phyloP scores from a whole-genome alignment of 2,113 vertebrate species.

The Silurus asotus region DNA sequence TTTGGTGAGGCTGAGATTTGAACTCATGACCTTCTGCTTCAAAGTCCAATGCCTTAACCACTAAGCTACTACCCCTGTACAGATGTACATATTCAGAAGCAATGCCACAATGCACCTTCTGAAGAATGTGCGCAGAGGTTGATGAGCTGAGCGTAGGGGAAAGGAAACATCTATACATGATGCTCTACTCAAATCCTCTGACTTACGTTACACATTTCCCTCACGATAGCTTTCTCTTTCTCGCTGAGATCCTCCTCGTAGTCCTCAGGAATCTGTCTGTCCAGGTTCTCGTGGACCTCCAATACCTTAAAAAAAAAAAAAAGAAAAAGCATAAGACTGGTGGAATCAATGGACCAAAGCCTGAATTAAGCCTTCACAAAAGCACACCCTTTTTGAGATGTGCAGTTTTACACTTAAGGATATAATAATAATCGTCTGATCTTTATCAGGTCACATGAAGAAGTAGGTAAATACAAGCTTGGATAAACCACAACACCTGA shows the following conservation, averaged over 20 bases:
- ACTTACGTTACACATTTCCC: slow-evolving; percentile 93
- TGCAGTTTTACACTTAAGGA: too few species aligned
- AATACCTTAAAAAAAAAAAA: slow-evolving; percentile 77
- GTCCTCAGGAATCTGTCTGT: slow-evolving; percentile 83
- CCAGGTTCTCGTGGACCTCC: slow-evolving; percentile 89
- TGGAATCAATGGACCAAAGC: background rate
- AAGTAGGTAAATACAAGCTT: too few species aligned
- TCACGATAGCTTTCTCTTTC: slow-evolving; percentile 92
- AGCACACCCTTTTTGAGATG: too few species aligned
- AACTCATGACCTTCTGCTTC: too few species aligned
- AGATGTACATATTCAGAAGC: background rate
- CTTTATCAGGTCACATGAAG: too few species aligned
- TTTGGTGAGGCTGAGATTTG: too few species aligned
- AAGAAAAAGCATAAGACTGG: background rate
- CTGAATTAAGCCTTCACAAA: background rate
- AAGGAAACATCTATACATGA: background rate
- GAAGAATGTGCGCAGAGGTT: too few species aligned
- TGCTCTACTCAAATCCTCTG: background rate
- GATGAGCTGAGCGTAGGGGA: background rate
- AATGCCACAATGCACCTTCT: background rate
- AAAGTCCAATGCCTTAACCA: too few species aligned
- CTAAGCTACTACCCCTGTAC: too few species aligned
- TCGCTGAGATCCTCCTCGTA: slow-evolving; percentile 89
- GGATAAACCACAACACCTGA: too few species aligned
- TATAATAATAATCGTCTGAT: too few species aligned